Conservation (phyloP, 2,888 invertebrate genomes). For the Drosophila nigritarsus region DNA sequence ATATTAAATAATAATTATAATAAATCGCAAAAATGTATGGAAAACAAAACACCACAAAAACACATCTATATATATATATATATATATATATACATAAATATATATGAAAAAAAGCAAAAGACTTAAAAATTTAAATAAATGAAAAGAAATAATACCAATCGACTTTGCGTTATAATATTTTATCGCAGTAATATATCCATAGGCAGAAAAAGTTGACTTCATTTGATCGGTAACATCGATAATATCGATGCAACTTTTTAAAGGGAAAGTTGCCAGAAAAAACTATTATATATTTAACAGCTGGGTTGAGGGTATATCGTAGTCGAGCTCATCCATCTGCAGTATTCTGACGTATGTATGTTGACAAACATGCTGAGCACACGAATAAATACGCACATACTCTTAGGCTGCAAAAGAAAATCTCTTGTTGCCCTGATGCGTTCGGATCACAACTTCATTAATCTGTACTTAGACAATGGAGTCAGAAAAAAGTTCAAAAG, state of each 20-base stretch:
- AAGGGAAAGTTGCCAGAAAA: too few relatives aligned
- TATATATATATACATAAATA: conserved; percentile 9
- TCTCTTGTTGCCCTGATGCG: not conserved
- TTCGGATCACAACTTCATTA: not conserved
- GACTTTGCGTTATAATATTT: not conserved
- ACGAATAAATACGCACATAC: not conserved
- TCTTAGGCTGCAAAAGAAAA: not conserved
- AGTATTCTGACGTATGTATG: not conserved
- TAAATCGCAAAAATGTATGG: conserved; percentile 54
- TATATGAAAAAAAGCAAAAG: conserved; percentile 71
- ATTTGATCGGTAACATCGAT: too few relatives aligned
- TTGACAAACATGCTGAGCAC: not conserved
- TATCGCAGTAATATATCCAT: not conserved
- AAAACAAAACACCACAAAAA: conserved; percentile 56
- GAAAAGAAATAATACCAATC: conserved; percentile 77
- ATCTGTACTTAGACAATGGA: not conserved
- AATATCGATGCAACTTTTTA: too few relatives aligned
- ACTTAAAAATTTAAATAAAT: conserved; percentile 81
- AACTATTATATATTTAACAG: not conserved
- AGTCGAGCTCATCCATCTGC: not conserved
- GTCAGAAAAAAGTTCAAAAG: not conserved
- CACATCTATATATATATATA: conserved; percentile 15
- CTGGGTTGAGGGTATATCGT: not conserved
- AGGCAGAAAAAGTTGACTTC: too few relatives aligned
- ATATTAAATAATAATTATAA: conserved; percentile 63